phyloP scores from a whole-genome alignment of 2,113 vertebrate species.

The Muntiacus muntjak region DNA sequence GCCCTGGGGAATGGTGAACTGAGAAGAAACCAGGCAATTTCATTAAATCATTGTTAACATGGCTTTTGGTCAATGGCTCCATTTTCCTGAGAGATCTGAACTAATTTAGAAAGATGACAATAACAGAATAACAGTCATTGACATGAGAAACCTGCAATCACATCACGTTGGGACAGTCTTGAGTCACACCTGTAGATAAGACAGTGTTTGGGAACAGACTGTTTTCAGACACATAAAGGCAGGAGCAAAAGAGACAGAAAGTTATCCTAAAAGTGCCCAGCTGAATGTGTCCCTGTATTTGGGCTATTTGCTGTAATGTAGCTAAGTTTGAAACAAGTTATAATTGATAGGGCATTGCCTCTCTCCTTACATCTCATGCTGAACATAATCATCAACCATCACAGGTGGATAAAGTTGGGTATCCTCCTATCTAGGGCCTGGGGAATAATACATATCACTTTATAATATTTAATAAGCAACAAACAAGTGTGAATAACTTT shows the following conservation, averaged over 20 bases:
- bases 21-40: background rate
- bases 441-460: background rate
- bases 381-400: background rate
- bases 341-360: background rate
- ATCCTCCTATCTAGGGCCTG: background rate
- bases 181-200: background rate
- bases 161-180: background rate
- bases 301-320: background rate
- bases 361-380: background rate
- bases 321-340: background rate
- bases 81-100: background rate
- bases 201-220: background rate
- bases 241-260: background rate
- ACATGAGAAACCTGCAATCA: background rate
- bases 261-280: background rate
- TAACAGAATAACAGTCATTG: background rate
- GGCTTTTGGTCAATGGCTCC: background rate
- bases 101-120: background rate
- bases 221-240: background rate
- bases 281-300: too few relatives aligned
- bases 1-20: background rate
- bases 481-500: background rate
- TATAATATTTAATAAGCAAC: background rate
- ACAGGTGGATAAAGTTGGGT: background rate
- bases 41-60: background rate